Evolutionary conservation across 2,888 invertebrate species (phyloP).

Genomic region (Caenorhabditis japonica): DNA sequence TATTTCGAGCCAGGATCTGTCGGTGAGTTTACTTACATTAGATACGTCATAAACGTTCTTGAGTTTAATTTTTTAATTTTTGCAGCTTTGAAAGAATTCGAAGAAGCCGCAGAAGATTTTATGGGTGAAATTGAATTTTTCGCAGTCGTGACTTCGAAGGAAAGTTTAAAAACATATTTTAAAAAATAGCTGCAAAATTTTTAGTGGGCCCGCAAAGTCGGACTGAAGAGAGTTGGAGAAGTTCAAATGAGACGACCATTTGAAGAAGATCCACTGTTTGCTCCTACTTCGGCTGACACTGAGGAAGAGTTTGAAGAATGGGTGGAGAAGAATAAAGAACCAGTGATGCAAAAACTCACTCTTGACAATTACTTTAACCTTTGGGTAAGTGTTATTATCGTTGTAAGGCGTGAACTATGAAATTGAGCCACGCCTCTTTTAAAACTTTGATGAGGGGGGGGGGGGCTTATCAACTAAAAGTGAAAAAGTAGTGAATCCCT

Average conservation of each 20-base stretch:
- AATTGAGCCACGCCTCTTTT: too few species aligned
- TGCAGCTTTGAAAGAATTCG: conserved; percentile 76
- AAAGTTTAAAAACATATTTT: conserved; percentile 19
- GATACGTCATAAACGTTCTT: too few species aligned
- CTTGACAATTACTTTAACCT: conserved; percentile 77
- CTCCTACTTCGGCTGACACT: conserved; percentile 70
- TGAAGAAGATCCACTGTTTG: conserved; percentile 76
- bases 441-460: too few species aligned
- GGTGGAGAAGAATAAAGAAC: conserved; percentile 77
- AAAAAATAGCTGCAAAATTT: not conserved
- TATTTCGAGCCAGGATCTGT: conserved; percentile 77
- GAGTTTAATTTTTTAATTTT: too few species aligned
- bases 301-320: conserved; percentile 78
- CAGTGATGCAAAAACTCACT: conserved; percentile 77
- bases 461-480: too few species aligned
- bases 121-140: conserved; percentile 78
- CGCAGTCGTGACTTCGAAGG: conserved; percentile 76
- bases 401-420: too few species aligned
- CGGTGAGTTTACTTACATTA: too few species aligned
- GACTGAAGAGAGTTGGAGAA: conserved; percentile 75
- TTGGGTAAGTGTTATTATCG: conserved; percentile 66
- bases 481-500: too few species aligned
- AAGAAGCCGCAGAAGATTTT: conserved; percentile 77
- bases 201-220: conserved; percentile 77
- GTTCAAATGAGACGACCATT: conserved; percentile 77